These are phyloP conservation scores for Paraescarpia echinospica DNA, from an alignment of 1,140 invertebrate species.

Conservation along the genomic window DNA sequence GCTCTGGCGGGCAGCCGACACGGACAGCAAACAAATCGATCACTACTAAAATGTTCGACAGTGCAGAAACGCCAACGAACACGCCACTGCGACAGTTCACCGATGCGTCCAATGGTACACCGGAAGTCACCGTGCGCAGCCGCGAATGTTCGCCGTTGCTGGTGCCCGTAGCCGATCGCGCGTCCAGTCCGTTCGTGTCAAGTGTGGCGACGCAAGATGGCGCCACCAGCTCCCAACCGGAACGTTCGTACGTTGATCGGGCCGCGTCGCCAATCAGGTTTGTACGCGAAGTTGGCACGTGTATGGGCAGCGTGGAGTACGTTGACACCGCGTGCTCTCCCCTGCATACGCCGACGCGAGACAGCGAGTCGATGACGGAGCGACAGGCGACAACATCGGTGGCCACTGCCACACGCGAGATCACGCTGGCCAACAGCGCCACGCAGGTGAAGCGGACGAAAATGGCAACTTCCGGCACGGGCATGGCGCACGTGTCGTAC, in stretches of 20 bases:
- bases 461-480: slow-evolving; percentile 9
- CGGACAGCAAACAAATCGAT: background rate
- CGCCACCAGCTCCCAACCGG: background rate
- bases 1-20: background rate
- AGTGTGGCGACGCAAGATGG: background rate
- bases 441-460: slow-evolving; percentile 12
- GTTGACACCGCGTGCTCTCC: background rate
- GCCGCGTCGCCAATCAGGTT: background rate
- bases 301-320: background rate
- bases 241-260: slow-evolving; percentile 1
- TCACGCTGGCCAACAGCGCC: background rate
- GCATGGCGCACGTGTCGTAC: slow-evolving; percentile 10
- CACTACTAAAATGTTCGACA: background rate
- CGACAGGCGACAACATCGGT: background rate
- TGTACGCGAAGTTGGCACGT: background rate
- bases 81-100: background rate
- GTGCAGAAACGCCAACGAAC: background rate
- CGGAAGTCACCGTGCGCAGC: background rate
- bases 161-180: background rate
- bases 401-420: background rate
- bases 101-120: background rate
- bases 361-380: background rate
- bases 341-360: background rate
- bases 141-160: background rate
- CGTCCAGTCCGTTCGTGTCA: background rate